Conservation (phyloP, 2,888 invertebrate genomes). For the Orchesellides sinensis region DNA sequence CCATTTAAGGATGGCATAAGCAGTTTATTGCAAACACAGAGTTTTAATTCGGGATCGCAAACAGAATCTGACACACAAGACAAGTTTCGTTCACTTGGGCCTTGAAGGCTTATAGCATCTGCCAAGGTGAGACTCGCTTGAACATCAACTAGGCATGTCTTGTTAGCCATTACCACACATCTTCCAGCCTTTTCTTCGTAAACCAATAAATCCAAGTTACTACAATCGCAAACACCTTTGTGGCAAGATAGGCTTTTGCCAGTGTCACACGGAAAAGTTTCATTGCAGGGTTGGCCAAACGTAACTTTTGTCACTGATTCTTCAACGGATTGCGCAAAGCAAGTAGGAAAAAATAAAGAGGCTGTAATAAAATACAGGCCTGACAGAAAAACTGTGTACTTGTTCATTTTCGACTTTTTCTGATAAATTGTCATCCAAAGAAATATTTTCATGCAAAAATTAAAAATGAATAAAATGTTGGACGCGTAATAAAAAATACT, state of each 20-base stretch:
- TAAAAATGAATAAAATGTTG: too few relatives aligned
- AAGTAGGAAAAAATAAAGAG: too few relatives aligned
- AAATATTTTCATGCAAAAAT: too few relatives aligned
- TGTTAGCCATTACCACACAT: not conserved
- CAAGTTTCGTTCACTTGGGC: not conserved
- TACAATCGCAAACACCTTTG: not conserved
- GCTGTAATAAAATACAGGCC: too few relatives aligned
- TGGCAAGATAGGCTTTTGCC: slow-evolving; percentile 4
- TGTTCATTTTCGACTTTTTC: too few relatives aligned
- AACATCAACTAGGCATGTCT: slow-evolving; percentile 11
- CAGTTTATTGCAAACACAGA: slow-evolving; percentile 21
- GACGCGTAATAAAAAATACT: too few relatives aligned
- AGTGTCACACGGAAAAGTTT: not conserved
- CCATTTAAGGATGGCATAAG: not conserved
- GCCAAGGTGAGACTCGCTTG: not conserved
- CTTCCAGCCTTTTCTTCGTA: not conserved
- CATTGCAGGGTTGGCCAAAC: not conserved
- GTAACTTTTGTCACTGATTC: too few relatives aligned
- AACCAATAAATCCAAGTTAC: not conserved
- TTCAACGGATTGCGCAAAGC: too few relatives aligned
- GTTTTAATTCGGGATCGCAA: not conserved
- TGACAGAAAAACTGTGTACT: too few relatives aligned
- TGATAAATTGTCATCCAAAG: too few relatives aligned
- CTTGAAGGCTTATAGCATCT: not conserved
- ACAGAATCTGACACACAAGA: slow-evolving; percentile 29